phyloP scores from a whole-genome alignment of 2,888 invertebrate genomes.

The Epinotia demarniana region DNA sequence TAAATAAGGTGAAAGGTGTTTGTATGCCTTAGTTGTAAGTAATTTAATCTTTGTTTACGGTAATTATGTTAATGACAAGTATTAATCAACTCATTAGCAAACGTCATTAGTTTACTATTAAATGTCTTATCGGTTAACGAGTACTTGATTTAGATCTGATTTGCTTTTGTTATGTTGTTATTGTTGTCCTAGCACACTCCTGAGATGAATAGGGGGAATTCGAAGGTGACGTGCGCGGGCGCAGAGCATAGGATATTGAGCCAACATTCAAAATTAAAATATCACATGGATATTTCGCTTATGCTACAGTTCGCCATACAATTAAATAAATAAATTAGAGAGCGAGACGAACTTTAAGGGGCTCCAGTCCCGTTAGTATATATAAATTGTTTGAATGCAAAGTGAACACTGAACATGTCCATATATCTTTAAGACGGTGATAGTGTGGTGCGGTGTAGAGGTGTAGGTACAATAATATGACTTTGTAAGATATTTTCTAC shows the following conservation, averaged over 20 bases:
- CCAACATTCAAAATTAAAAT: too few species aligned
- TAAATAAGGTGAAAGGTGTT: conserved; percentile 6
- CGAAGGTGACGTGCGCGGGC: too few species aligned
- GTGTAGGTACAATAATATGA: neutral
- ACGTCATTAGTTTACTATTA: conserved; percentile 13
- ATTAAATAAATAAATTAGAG: too few species aligned
- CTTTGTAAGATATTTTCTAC: conserved; percentile 6
- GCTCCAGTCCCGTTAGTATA: too few species aligned
- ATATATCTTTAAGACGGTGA: neutral
- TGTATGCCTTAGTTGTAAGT: conserved; percentile 2
- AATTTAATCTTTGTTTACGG: conserved; percentile 12
- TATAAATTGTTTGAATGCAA: neutral
- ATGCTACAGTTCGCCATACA: too few species aligned
- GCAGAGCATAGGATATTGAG: too few species aligned
- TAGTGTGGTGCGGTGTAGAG: neutral
- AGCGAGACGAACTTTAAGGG: too few species aligned
- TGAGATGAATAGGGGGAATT: too few species aligned
- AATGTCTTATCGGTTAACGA: neutral
- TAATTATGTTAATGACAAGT: conserved; percentile 33
- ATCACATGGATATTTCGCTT: too few species aligned
- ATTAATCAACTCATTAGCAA: conserved; percentile 26
- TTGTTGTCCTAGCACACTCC: too few species aligned
- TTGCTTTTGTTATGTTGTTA: neutral
- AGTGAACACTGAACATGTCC: neutral
- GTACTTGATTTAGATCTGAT: neutral